These are phyloP conservation scores for Agrilus mali DNA, from an alignment of 2,888 invertebrate genomes.

Conservation along the genomic window DNA sequence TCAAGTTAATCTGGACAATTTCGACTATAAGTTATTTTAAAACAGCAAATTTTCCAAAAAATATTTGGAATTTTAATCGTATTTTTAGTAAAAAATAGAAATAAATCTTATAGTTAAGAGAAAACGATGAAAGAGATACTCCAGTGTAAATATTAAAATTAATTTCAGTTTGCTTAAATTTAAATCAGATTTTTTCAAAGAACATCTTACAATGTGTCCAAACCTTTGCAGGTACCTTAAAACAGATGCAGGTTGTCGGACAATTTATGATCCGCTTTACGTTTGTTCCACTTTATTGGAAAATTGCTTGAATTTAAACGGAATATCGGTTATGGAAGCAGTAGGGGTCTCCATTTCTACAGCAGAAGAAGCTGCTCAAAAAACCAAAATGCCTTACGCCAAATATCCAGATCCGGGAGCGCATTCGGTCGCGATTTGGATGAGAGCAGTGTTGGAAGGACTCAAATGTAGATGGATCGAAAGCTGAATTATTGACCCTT, in stretches of 20 bases:
- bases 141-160: too few species aligned
- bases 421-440: slow-evolving; percentile 44
- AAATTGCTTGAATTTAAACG: slow-evolving; percentile 14
- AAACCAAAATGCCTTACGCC: slow-evolving; percentile 13
- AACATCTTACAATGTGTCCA: too few species aligned
- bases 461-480: slow-evolving; percentile 27
- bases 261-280: slow-evolving; percentile 43
- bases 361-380: slow-evolving; percentile 28
- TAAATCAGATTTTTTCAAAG: too few species aligned
- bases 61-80: too few species aligned
- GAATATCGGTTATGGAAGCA: slow-evolving; percentile 21
- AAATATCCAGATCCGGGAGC: slow-evolving; percentile 46
- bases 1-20: too few species aligned
- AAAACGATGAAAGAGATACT: too few species aligned
- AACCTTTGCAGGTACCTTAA: slow-evolving; percentile 46
- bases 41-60: too few species aligned
- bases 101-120: too few species aligned
- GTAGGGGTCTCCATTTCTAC: slow-evolving; percentile 29
- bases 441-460: slow-evolving; percentile 39
- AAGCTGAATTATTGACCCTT: not conserved
- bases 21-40: too few species aligned
- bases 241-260: slow-evolving; percentile 48
- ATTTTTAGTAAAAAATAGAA: too few species aligned
- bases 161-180: too few species aligned
- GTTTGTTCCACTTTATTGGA: slow-evolving; percentile 20